These are phyloP conservation scores for Meriones psammophilus DNA, from an alignment of 2,797 vertebrate genomes.

Conservation along the genomic window DNA sequence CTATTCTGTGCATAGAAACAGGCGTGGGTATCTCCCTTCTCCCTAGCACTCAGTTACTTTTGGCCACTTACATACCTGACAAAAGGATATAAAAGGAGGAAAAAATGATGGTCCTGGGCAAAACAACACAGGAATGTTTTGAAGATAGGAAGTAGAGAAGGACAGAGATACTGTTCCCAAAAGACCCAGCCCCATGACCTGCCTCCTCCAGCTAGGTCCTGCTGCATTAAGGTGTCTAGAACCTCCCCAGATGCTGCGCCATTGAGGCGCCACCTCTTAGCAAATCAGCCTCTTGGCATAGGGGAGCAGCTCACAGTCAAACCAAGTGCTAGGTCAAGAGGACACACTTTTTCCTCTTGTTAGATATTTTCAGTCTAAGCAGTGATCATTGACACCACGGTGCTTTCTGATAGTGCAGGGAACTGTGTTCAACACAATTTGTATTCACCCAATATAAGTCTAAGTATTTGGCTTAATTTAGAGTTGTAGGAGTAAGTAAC, in stretches of 20 bases:
- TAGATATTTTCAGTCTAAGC: constrained; percentile 45
- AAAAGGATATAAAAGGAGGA: neutral
- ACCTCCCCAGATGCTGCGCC: neutral
- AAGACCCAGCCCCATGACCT: neutral
- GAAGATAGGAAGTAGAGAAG: neutral
- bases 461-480: constrained; percentile 31
- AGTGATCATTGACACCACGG: neutral
- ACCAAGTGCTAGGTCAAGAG: neutral
- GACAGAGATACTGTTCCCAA: neutral
- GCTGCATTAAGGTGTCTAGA: neutral
- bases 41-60: constrained; percentile 11
- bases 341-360: constrained; percentile 42
- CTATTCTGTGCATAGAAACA: constrained; percentile 15
- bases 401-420: constrained; percentile 51
- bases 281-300: neutral
- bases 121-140: neutral
- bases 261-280: neutral
- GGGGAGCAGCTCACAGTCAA: neutral
- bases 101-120: neutral
- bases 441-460: neutral
- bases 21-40: neutral
- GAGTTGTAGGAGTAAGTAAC: constrained; percentile 17
- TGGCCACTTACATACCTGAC: neutral
- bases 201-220: neutral
- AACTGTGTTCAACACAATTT: constrained; percentile 33